These are phyloP conservation scores for Stegostoma tigrinum DNA, from an alignment of 2,113 vertebrate genomes.

Conservation along the genomic window DNA sequence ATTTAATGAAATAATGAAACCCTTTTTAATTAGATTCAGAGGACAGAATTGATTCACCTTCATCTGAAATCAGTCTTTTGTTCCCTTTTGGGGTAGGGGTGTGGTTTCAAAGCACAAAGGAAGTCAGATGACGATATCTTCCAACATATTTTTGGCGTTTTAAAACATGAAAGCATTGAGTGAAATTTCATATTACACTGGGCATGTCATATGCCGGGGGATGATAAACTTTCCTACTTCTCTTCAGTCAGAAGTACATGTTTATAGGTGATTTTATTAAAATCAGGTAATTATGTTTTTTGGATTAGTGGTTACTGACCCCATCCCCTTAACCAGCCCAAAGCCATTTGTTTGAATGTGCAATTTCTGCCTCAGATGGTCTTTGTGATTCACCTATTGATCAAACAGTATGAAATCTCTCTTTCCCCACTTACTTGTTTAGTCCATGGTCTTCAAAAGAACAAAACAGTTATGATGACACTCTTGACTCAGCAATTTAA, in stretches of 20 bases:
- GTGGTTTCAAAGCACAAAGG: no score
- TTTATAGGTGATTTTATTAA: background rate
- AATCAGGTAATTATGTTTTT: background rate
- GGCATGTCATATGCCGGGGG: no score
- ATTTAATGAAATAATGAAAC: no score
- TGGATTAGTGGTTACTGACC: background rate
- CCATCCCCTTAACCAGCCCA: background rate
- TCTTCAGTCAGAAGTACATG: background rate
- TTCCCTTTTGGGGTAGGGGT: no score
- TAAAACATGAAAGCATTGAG: no score
- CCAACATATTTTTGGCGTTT: no score
- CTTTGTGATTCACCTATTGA: background rate
- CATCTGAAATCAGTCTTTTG: no score
- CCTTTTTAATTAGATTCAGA: no score
- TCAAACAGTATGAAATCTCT: background rate
- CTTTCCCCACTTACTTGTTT: background rate
- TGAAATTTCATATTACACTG: no score
- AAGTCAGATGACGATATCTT: no score
- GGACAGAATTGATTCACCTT: no score
- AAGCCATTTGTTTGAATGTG: background rate
- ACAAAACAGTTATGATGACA: background rate
- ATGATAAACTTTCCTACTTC: background rate
- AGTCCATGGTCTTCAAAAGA: background rate
- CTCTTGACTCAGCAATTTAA: background rate
- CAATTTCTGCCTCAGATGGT: background rate